phyloP scores from a whole-genome alignment of 2,113 vertebrate genomes.

The Clarias macrocephalus region DNA sequence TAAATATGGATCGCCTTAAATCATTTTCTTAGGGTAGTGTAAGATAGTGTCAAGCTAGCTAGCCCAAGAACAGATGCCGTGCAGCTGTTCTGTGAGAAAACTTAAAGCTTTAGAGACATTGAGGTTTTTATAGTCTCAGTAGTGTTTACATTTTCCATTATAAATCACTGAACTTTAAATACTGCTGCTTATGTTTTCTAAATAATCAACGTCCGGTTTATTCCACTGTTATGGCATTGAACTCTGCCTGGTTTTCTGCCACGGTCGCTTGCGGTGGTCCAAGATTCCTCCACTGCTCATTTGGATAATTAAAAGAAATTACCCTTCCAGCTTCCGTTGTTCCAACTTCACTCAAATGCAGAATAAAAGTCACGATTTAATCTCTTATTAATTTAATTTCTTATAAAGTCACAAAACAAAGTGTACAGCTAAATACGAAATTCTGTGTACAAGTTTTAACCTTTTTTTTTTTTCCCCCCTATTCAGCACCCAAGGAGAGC shows the following conservation, averaged over 20 bases:
- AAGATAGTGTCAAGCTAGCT: not conserved
- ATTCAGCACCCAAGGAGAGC: slow-evolving; percentile 51
- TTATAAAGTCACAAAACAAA: not conserved
- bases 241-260: not conserved
- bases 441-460: not conserved
- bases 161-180: not conserved
- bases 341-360: not conserved
- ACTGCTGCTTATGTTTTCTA: not conserved
- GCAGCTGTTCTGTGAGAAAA: not conserved
- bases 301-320: not conserved
- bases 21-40: not conserved
- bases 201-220: not conserved
- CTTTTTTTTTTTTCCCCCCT: not conserved
- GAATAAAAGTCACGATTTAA: not conserved
- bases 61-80: not conserved
- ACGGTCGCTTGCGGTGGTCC: not conserved
- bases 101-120: not conserved
- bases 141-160: not conserved
- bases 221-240: not conserved
- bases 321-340: not conserved
- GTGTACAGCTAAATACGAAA: not conserved
- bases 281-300: not conserved
- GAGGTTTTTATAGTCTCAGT: not conserved
- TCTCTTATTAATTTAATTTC: not conserved
- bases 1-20: not conserved